These are phyloP conservation scores for Eupithecia abbreviata DNA, from an alignment of 2,888 invertebrate genomes.

Conservation along the genomic window DNA sequence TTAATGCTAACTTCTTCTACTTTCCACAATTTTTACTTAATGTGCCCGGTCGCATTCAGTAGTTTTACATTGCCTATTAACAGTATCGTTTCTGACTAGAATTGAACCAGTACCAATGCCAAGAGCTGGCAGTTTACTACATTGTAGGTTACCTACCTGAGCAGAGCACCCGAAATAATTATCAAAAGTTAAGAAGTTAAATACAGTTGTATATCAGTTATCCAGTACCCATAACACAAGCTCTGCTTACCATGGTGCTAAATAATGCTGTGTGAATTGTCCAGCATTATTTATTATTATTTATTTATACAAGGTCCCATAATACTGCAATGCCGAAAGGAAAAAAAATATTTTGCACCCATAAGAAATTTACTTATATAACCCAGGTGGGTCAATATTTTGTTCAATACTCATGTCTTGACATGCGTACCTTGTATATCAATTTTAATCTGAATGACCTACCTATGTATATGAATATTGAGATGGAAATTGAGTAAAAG, in stretches of 20 bases:
- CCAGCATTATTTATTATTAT: no score
- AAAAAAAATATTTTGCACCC: no score
- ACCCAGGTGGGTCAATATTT: not conserved
- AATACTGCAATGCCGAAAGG: not conserved
- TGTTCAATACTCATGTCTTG: not conserved
- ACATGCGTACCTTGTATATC: not conserved
- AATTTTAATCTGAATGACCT: not conserved
- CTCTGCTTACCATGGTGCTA: no score
- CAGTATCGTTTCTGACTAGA: not conserved
- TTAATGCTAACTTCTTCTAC: not conserved
- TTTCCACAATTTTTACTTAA: not conserved
- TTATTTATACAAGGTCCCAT: not conserved
- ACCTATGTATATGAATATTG: not conserved
- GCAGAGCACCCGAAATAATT: not conserved
- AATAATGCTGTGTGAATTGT: no score
- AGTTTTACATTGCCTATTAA: not conserved
- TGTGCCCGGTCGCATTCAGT: not conserved
- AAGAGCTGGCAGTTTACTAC: not conserved
- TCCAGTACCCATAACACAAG: no score
- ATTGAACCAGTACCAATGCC: not conserved
- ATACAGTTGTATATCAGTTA: no score
- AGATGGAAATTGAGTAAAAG: not conserved
- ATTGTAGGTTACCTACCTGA: not conserved
- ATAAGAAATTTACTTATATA: not conserved
- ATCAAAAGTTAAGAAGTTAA: not conserved